phyloP scores from a whole-genome alignment of 2,113 vertebrate genomes.

The Peromyscus polionotus region DNA sequence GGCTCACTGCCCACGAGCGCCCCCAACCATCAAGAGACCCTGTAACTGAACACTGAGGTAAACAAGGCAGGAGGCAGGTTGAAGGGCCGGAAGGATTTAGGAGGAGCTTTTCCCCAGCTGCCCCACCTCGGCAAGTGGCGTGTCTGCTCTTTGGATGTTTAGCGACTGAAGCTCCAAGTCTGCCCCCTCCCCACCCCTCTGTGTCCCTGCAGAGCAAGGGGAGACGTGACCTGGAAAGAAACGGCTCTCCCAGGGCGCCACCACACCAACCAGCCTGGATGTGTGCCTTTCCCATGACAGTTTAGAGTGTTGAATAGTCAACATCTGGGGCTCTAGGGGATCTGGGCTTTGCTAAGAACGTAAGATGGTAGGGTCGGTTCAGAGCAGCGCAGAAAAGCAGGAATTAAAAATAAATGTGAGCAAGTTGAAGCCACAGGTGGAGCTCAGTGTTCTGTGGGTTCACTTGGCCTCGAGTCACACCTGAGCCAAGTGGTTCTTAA shows the following conservation, averaged over 20 bases:
- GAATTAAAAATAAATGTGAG: slow-evolving; percentile 77
- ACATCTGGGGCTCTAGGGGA: slow-evolving; percentile 79
- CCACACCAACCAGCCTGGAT: slow-evolving; percentile 75
- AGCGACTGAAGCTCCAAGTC: slow-evolving; percentile 52
- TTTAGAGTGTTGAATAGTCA: slow-evolving; percentile 78
- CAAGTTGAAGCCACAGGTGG: slow-evolving; percentile 70
- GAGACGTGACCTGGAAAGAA: slow-evolving; percentile 77
- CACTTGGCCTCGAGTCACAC: background rate
- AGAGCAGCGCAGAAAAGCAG: slow-evolving; percentile 77
- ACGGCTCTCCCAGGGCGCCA: slow-evolving; percentile 68
- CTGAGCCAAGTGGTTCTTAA: slow-evolving; percentile 14
- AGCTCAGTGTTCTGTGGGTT: background rate
- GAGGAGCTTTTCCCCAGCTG: slow-evolving; percentile 50
- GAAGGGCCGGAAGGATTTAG: background rate
- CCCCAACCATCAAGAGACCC: background rate
- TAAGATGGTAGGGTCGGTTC: slow-evolving; percentile 67
- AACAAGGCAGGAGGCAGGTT: background rate
- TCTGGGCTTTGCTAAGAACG: slow-evolving; percentile 82
- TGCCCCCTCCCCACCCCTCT: background rate
- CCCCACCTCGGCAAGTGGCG: slow-evolving; percentile 20
- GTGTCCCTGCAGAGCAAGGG: slow-evolving; percentile 74
- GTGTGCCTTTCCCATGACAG: slow-evolving; percentile 75
- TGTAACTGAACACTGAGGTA: background rate
- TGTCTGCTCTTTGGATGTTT: slow-evolving; percentile 67
- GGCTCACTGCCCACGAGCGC: background rate